Evolutionary conservation across 2,797 vertebrate genomes (phyloP), one percentile per base, ranked within the genome.

Genomic region (Sebastes jordani): DNA sequence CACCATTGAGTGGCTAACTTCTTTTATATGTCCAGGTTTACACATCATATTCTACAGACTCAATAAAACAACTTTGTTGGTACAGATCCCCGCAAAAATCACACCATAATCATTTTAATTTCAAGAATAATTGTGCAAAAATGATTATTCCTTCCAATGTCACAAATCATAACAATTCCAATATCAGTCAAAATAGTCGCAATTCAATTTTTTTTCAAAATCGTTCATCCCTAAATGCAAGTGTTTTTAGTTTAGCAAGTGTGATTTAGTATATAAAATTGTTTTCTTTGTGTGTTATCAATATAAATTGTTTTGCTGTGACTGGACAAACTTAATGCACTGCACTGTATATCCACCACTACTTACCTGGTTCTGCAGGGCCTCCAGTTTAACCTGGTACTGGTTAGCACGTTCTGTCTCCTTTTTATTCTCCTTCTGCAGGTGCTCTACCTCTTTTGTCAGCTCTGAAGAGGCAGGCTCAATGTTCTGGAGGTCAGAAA

Each of bases 341-440:
- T 27, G 4, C 16, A 61, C 42, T 69, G 9, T 56, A 13, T 13
- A 13, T 20, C 32, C 60, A 54, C 5, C 3, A 22, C 69, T 2
- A 67, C 71, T 76, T 87, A 94, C 94, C 92, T 95, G 95, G 67
- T 81, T 91, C 86, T 97, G 96, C 55, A 97, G 90, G 38, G 74
- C 90, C 56, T 96, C 93, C 52, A 97, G 90, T 83, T 95, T 96
- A 32, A 88, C 80, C 79, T 96, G 95, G 59, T 76, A 84, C 59
- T 92, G 89, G 56, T 89, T 87, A 0, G 94, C 93, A 11, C 87
- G 94, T 20, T 91, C 89, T 0, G 85, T 86, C 78, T 96, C 94
- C 58, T 85, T 78, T 60, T 88, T 74, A 9, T 89, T 90, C 13
- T 95, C 91, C 9, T 59, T 81, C 75, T 86, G 82, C 67, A 96